Percentiles rank a stretch among this genome's conserved stretches.
Conservation (phyloP, 2,888 invertebrate species). For the Xestia rhomboidea region DNA sequence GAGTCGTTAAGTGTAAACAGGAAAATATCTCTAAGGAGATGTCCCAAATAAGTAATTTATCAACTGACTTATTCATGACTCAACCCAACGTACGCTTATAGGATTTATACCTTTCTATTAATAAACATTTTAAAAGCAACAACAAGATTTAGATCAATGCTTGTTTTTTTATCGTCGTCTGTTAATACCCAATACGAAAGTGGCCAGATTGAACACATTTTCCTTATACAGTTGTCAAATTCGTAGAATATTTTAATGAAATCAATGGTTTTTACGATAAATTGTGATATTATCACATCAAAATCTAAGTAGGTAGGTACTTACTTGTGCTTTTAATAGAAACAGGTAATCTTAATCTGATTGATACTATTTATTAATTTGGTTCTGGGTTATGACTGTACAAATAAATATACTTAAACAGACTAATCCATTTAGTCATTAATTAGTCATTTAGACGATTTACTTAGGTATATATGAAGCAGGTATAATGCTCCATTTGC, state of each 20-base stretch:
- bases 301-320: no score
- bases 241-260: neutral
- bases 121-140: conserved; percentile 12
- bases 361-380: conserved; percentile 5
- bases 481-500: neutral
- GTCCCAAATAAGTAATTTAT: conserved; percentile 24
- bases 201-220: conserved; percentile 19
- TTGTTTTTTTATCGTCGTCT: conserved; percentile 1
- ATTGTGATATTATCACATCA: neutral
- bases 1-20: neutral
- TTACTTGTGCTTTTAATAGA: conserved; percentile 7
- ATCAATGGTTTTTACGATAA: conserved; percentile 15
- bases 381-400: conserved; percentile 12
- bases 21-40: conserved; percentile 10
- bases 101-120: conserved; percentile 11
- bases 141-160: conserved; percentile 11
- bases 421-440: conserved; percentile 12
- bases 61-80: conserved; percentile 17
- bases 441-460: conserved; percentile 8
- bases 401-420: conserved; percentile 17
- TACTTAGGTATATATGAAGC: neutral
- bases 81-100: neutral
- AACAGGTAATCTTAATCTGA: conserved; percentile 26
- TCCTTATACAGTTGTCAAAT: conserved; percentile 23
- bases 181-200: neutral